Conservation (phyloP, 2,888 invertebrate genomes). For the Halictus ligatus region DNA sequence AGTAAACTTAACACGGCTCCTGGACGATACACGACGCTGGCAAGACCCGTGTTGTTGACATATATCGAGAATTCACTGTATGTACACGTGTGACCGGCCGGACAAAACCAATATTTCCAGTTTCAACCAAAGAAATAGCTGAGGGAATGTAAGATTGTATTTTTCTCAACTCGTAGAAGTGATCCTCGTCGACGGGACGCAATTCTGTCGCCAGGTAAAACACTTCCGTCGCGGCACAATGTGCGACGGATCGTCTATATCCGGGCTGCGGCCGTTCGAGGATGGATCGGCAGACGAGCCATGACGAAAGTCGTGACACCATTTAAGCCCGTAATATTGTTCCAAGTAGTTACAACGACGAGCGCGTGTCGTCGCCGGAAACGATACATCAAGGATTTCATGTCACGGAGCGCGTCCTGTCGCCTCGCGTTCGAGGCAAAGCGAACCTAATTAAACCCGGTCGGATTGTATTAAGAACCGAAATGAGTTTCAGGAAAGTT, state of each 20-base stretch:
- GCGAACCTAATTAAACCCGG: constrained; percentile 14
- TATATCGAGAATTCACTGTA: too few species aligned
- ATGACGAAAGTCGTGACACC: constrained; percentile 6
- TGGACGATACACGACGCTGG: too few species aligned
- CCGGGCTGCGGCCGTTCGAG: not conserved
- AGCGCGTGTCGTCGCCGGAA: not conserved
- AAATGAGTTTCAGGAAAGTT: not conserved
- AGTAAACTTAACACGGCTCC: too few species aligned
- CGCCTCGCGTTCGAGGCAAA: not conserved
- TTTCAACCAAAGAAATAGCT: too few species aligned
- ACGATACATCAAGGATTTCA: constrained; percentile 6
- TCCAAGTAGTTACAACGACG: constrained; percentile 23
- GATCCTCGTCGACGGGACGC: not conserved
- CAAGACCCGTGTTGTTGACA: too few species aligned
- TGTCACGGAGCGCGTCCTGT: not conserved
- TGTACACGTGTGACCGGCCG: too few species aligned
- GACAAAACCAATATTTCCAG: too few species aligned
- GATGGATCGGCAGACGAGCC: not conserved
- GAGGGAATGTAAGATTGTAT: too few species aligned
- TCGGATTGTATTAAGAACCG: constrained; percentile 13
- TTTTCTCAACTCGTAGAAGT: too few species aligned
- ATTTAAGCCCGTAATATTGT: constrained; percentile 23
- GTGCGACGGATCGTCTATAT: constrained; percentile 1
- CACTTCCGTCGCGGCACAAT: constrained; percentile 17
- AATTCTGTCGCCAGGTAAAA: not conserved